Percentiles rank a stretch among this genome's conserved stretches.
phyloP scores from a whole-genome alignment of 2,888 invertebrate species.

The Tinea semifulvella region DNA sequence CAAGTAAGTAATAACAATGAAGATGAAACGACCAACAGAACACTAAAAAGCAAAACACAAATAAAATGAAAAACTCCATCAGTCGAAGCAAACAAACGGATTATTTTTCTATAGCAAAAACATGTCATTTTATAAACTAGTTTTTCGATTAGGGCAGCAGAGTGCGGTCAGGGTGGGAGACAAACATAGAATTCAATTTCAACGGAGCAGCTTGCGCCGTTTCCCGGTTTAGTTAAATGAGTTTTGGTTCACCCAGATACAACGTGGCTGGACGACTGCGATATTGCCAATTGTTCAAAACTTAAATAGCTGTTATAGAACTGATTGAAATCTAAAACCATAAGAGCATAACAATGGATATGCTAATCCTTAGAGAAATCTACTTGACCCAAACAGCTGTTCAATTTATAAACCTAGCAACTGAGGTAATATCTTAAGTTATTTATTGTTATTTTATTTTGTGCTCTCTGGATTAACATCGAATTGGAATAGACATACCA shows the following conservation, averaged over 20 bases:
- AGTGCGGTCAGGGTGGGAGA: neutral
- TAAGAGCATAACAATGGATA: too few relatives aligned
- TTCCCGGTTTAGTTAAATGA: constrained; percentile 36
- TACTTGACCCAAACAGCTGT: too few relatives aligned
- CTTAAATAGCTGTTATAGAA: constrained; percentile 13
- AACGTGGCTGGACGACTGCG: constrained; percentile 12
- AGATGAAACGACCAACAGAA: too few relatives aligned
- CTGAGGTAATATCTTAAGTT: too few relatives aligned
- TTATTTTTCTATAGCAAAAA: neutral
- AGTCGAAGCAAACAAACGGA: neutral
- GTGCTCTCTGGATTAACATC: too few relatives aligned
- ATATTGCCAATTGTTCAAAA: constrained; percentile 18
- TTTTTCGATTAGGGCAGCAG: neutral
- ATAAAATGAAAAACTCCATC: too few relatives aligned
- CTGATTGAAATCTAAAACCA: constrained; percentile 10
- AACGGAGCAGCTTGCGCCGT: constrained; percentile 20
- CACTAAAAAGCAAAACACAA: too few relatives aligned
- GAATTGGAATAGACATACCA: too few relatives aligned
- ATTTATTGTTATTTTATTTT: too few relatives aligned
- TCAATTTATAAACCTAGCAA: too few relatives aligned
- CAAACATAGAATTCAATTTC: constrained; percentile 28
- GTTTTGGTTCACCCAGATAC: constrained; percentile 23
- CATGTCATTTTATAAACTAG: neutral
- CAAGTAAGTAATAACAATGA: too few relatives aligned
- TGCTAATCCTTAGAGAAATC: too few relatives aligned